These are phyloP conservation scores for Halictus ligatus DNA, from an alignment of 2,888 invertebrate genomes.

Conservation along the genomic window DNA sequence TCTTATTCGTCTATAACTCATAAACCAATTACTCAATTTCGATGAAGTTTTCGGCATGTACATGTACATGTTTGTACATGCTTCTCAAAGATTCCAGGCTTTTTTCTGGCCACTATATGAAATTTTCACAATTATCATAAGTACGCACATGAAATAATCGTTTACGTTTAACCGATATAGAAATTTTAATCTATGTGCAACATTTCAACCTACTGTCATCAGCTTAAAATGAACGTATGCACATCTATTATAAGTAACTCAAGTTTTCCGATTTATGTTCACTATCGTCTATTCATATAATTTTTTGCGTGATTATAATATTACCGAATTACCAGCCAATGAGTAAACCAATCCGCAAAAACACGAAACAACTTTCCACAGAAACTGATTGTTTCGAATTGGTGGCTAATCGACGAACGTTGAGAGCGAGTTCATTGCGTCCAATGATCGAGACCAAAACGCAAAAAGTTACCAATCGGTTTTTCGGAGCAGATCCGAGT, in stretches of 20 bases:
- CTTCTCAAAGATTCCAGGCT: no score
- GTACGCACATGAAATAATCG: no score
- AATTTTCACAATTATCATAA: no score
- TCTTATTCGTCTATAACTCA: no score
- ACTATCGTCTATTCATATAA: neutral
- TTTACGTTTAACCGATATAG: no score
- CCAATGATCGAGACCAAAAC: neutral
- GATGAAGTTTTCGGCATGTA: no score
- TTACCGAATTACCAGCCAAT: neutral
- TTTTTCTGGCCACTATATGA: no score
- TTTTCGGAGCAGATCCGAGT: conserved; percentile 7
- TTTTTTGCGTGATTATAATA: neutral
- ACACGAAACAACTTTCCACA: neutral
- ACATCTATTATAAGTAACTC: neutral
- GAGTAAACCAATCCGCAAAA: neutral
- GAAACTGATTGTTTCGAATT: neutral
- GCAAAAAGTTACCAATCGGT: neutral
- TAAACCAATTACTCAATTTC: no score
- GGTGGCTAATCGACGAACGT: neutral
- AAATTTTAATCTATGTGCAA: no score
- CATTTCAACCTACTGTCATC: no score
- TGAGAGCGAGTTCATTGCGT: neutral
- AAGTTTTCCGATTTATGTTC: neutral
- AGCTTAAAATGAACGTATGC: neutral
- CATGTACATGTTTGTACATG: no score